Conservation (phyloP, 2,888 invertebrate genomes). For the Eurytoma adleriae region DNA sequence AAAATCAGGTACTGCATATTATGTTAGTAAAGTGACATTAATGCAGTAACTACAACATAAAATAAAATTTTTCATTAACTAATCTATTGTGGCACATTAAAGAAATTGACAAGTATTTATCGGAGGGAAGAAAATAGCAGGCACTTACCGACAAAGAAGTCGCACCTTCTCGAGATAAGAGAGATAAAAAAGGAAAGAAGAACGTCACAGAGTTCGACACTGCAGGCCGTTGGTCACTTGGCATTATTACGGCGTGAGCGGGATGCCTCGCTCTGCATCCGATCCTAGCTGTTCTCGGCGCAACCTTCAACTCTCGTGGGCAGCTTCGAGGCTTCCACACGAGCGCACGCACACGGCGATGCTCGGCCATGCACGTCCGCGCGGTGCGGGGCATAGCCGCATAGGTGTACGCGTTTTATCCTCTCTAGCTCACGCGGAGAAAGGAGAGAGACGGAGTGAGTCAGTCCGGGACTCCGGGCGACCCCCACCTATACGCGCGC, state of each 20-base stretch:
- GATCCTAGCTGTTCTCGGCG: background rate
- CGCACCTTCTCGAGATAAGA: conserved; percentile 2
- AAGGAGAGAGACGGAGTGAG: conserved; percentile 1
- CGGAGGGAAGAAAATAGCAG: background rate
- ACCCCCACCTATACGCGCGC: background rate
- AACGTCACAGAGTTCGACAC: no score
- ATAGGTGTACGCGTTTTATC: conserved; percentile 4
- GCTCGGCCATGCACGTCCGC: background rate
- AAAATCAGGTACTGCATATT: no score
- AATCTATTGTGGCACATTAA: no score
- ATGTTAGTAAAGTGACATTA: no score
- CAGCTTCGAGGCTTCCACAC: background rate
- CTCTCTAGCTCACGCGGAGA: background rate
- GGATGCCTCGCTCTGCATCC: no score
- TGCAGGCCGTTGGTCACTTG: background rate
- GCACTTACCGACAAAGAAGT: background rate
- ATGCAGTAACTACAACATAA: no score
- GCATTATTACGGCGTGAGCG: background rate
- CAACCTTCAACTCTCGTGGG: conserved; percentile 30
- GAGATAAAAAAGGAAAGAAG: background rate
- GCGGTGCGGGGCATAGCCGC: background rate
- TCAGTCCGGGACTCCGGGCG: conserved; percentile 5
- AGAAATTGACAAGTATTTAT: no score
- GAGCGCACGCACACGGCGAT: conserved; percentile 6
- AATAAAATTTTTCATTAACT: no score